Evolutionary conservation across 2,113 vertebrate genomes (phyloP), one percentile per base, ranked within the genome.

Genomic region (Hylia prasina): DNA sequence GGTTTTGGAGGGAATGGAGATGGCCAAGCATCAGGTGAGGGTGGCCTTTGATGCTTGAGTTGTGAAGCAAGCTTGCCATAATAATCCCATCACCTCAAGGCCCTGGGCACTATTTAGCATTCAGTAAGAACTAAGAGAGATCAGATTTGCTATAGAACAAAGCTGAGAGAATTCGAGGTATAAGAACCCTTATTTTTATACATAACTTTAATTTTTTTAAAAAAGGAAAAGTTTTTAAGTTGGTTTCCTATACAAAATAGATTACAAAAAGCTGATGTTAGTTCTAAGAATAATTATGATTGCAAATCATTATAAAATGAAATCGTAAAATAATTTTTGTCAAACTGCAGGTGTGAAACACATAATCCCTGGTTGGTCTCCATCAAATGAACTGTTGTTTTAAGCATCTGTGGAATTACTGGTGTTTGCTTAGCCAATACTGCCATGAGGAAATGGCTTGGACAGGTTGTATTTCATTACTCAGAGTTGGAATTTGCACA

Each of bases 21-120:
- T 97, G 97, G 91, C 97, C 98, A 98, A 97, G 96, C 96, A 97
- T 98, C 97, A 98, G 97, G 98, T 98, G 97, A 98, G 97, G 98
- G 97, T 97, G 95, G 97, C 94, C 97, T 97, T 96, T 98, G 97
- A 97, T 98, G 97, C 97, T 97, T 98, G 96, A 97, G 90, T 95
- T 89, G 68, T 70, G 90, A 94, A 97, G 93, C 51, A 95, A 95
- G 76, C 84, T 82, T 33, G 17, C 90, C 93, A 93, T 86, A 95
- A 83, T 68, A 93, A 82, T 30, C 88, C 57, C 54, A 90, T 95
- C 91, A 95, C 90, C 53, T 95, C 82, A 90, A 86, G 85, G 86
- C 93, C 72, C 92, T 71, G 84, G 53, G 71, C 76, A 91, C 66
- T 82, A 18, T 88, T 89, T 95, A 95, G 81, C 48, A 91, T 90